phyloP scores from a whole-genome alignment of 2,113 vertebrate genomes.

The Phaethon lepturus region DNA sequence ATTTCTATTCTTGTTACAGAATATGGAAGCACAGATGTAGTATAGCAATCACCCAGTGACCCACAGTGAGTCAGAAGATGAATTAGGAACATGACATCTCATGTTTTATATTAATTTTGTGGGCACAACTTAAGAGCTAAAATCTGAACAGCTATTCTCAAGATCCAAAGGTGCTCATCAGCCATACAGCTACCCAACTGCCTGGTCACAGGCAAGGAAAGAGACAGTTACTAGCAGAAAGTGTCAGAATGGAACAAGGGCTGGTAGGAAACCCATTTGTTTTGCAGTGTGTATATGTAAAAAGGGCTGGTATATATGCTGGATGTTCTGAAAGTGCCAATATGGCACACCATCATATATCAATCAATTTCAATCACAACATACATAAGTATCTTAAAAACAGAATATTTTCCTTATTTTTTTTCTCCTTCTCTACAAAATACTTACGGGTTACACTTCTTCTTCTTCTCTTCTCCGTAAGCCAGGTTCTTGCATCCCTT shows the following conservation, averaged over 20 bases:
- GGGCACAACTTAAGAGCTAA: not conserved
- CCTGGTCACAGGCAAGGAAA: not conserved
- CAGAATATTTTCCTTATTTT: not conserved
- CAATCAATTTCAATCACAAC: not conserved
- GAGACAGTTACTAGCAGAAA: not conserved
- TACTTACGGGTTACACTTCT: constrained; percentile 90
- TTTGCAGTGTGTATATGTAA: not conserved
- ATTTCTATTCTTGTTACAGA: not conserved
- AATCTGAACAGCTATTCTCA: not conserved
- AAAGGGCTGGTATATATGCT: not conserved
- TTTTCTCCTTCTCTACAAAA: not conserved
- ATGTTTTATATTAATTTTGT: not conserved
- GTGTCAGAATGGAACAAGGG: not conserved
- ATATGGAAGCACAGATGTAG: not conserved
- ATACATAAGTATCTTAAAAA: not conserved
- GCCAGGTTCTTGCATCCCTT: constrained; percentile 84
- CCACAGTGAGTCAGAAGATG: not conserved
- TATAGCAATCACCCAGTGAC: not conserved
- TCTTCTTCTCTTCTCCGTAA: constrained; percentile 84
- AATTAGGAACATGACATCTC: not conserved
- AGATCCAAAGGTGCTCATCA: not conserved
- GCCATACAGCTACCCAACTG: not conserved
- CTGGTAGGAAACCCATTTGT: not conserved
- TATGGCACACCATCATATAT: not conserved
- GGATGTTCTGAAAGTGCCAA: not conserved